Percentiles rank a stretch among this genome's conserved stretches.
Conservation (phyloP, 2,888 invertebrate genomes). For the Andrena chrysosceles region DNA sequence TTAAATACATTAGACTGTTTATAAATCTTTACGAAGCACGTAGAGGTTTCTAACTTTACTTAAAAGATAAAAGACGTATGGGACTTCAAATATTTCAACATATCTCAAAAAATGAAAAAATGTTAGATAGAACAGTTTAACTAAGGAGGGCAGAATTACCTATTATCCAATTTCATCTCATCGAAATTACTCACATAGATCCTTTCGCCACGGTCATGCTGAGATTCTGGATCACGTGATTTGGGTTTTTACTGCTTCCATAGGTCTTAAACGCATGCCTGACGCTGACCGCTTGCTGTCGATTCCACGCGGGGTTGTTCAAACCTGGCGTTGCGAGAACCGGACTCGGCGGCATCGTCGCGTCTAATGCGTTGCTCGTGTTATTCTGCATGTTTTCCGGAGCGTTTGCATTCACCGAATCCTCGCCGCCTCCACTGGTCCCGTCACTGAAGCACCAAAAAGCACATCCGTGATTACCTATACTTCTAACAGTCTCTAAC, state of each 20-base stretch:
- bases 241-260: constrained; percentile 94
- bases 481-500: no score
- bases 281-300: constrained; percentile 94
- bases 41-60: no score
- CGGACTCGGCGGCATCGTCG: constrained; percentile 73
- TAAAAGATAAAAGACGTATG: no score
- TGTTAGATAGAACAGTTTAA: no score
- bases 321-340: constrained; percentile 82
- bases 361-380: constrained; percentile 72
- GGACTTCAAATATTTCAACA: no score
- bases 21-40: no score
- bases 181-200: constrained; percentile 92
- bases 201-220: constrained; percentile 98
- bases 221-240: constrained; percentile 94
- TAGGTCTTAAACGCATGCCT: constrained; percentile 95
- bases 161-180: no score
- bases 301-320: constrained; percentile 86
- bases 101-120: no score
- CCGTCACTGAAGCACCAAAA: constrained; percentile 82
- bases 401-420: constrained; percentile 73
- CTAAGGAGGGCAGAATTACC: no score
- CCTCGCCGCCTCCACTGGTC: constrained; percentile 81
- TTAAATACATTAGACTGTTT: no score
- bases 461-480: neutral
- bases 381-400: constrained; percentile 77